Percentiles rank a stretch among this genome's conserved stretches.
Evolutionary conservation across 2,888 invertebrate species (phyloP).

Genomic region (Dichetophora obliterata): DNA sequence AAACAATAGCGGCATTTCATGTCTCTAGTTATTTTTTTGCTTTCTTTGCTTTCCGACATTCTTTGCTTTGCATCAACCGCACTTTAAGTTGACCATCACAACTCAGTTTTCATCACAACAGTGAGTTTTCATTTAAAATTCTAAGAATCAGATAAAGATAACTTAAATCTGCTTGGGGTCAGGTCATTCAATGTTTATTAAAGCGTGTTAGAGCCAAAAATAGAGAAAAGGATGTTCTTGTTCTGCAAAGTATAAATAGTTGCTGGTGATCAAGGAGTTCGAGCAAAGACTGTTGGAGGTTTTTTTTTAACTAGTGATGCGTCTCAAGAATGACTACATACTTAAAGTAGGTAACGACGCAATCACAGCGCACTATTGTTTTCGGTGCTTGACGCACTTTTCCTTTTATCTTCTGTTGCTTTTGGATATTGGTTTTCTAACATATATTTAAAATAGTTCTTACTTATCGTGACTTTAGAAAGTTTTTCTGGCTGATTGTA

Average conservation of each 20-base stretch:
- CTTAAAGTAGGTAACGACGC: neutral
- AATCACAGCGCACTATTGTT: neutral
- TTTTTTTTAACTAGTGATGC: neutral
- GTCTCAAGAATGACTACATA: neutral
- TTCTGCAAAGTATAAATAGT: neutral
- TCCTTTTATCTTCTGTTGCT: neutral
- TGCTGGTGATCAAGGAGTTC: neutral
- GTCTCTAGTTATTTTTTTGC: neutral
- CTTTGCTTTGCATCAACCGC: neutral
- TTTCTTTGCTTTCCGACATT: neutral
- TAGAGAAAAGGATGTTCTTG: neutral
- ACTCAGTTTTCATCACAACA: neutral
- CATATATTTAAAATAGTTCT: too few species aligned
- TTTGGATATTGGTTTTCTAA: neutral
- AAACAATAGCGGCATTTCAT: neutral
- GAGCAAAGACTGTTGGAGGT: neutral
- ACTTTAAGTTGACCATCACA: neutral
- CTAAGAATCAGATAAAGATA: neutral
- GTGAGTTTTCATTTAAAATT: neutral
- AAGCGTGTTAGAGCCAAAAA: neutral
- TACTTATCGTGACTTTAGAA: too few species aligned
- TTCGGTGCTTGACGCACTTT: neutral
- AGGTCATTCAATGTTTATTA: slow-evolving; percentile 4
- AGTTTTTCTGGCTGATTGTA: neutral
- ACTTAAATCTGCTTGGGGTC: neutral